Evolutionary conservation across 2,113 vertebrate species (phyloP).

Genomic region (Pachyramphus minor): DNA sequence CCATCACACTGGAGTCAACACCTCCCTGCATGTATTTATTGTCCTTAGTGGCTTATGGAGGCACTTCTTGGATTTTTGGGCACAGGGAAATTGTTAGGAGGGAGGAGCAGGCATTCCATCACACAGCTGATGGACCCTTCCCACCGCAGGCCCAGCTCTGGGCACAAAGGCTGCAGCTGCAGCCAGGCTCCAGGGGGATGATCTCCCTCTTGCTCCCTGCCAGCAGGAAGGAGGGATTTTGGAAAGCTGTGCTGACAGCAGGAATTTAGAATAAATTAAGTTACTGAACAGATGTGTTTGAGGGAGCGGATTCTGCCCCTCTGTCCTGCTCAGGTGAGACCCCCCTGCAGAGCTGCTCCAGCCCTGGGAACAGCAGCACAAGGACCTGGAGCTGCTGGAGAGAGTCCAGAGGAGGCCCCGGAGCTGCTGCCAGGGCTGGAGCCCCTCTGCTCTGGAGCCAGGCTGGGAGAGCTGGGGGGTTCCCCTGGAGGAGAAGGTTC

Average conservation of each 20-base stretch:
- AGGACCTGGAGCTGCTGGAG: background rate
- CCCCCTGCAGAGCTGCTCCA: background rate
- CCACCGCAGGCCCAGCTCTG: accelerated
- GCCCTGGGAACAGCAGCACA: background rate
- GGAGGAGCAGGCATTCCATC: background rate
- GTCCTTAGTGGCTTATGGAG: background rate
- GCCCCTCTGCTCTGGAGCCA: background rate
- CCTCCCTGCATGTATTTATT: background rate
- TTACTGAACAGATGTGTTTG: background rate
- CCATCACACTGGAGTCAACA: background rate
- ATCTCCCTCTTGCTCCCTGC: background rate
- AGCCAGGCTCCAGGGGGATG: background rate
- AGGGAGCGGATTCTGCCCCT: background rate
- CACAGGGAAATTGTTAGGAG: background rate
- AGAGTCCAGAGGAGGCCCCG: background rate
- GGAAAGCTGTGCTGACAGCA: background rate
- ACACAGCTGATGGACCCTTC: accelerated
- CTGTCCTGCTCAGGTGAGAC: background rate
- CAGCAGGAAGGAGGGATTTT: background rate
- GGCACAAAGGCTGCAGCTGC: accelerated
- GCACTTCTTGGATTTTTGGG: background rate
- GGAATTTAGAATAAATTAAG: background rate
- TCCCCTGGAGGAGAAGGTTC: background rate
- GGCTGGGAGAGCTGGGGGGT: background rate
- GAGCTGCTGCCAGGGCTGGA: background rate